Percentiles rank a stretch among this genome's conserved stretches.
Conservation (phyloP, 2,113 vertebrate genomes). For the Microcebus tavaratra region DNA sequence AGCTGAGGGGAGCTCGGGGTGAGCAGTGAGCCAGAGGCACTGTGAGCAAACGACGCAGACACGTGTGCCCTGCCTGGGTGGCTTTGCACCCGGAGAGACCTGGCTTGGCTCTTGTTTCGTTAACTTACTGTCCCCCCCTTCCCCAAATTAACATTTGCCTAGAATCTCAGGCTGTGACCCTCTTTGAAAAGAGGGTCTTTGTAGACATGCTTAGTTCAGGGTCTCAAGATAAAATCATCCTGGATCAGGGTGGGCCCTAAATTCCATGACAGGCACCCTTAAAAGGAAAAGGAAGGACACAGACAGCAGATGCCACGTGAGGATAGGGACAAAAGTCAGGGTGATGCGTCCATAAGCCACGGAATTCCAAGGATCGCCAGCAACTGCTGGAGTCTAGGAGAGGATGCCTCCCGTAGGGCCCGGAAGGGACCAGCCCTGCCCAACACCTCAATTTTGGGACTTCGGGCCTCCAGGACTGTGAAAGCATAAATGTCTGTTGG, state of each 20-base stretch:
- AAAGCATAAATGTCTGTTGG: background rate
- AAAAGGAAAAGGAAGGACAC: background rate
- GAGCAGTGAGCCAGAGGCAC: background rate
- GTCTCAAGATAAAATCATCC: background rate
- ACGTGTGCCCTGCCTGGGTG: accelerated
- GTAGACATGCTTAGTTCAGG: background rate
- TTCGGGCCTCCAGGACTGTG: no score
- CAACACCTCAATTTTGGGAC: background rate
- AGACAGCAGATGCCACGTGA: background rate
- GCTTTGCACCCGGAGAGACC: background rate
- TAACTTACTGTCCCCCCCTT: background rate
- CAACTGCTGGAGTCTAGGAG: accelerated
- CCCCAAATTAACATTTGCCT: background rate
- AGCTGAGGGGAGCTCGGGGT: background rate
- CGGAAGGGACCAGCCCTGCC: background rate
- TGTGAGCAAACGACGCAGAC: background rate
- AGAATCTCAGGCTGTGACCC: background rate
- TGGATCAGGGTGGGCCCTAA: background rate
- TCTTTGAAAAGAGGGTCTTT: background rate
- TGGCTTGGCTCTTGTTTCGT: background rate
- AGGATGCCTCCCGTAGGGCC: background rate
- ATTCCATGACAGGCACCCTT: background rate
- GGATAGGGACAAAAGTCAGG: accelerated
- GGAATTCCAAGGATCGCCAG: no score
- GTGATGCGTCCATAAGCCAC: accelerated